These are phyloP conservation scores for Zygaena filipendulae DNA, from an alignment of 2,888 invertebrate genomes.

Conservation along the genomic window DNA sequence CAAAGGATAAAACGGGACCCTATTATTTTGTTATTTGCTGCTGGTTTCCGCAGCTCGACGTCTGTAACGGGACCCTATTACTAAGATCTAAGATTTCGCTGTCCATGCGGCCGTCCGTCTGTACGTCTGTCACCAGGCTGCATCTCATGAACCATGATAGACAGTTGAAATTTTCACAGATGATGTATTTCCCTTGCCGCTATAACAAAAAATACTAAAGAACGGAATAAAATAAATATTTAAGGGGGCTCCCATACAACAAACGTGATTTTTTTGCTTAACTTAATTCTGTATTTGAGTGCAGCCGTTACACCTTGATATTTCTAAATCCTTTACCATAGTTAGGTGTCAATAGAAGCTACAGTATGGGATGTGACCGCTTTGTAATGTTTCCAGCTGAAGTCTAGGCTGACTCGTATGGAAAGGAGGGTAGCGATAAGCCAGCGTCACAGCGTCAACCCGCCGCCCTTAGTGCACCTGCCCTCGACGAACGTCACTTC, in stretches of 20 bases:
- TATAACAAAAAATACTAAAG: neutral
- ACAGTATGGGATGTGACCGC: too few species aligned
- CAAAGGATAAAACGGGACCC: neutral
- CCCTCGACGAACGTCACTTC: conserved; percentile 22
- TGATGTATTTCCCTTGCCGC: neutral
- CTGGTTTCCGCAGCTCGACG: too few species aligned
- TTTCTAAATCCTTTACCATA: too few species aligned
- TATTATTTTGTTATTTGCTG: too few species aligned
- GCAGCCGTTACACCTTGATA: too few species aligned
- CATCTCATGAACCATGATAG: neutral
- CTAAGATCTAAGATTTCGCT: neutral
- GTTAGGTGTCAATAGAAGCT: too few species aligned
- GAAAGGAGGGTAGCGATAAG: conserved; percentile 66
- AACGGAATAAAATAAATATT: neutral
- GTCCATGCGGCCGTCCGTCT: neutral
- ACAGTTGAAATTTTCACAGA: neutral
- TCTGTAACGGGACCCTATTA: neutral
- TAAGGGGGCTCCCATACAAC: neutral
- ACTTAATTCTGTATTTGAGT: too few species aligned
- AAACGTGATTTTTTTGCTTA: neutral
- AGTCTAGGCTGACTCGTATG: conserved; percentile 73
- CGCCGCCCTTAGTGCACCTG: conserved; percentile 27
- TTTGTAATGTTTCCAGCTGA: conserved; percentile 68
- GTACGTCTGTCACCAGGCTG: neutral
- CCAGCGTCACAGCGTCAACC: conserved; percentile 54